Conservation (phyloP, 2,113 vertebrate genomes). For the Forbesichthys papilliferus region DNA sequence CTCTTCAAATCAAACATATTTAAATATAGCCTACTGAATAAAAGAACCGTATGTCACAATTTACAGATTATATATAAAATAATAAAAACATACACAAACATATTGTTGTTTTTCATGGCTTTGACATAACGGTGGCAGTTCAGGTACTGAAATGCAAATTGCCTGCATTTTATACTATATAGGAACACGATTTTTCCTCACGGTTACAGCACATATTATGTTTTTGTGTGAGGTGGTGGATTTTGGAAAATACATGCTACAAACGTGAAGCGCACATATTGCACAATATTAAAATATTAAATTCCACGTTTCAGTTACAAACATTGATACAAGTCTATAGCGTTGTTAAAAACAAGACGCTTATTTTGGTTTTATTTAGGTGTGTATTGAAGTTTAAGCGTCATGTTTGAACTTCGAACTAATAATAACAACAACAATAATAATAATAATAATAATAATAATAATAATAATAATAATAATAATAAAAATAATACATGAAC, state of each 20-base stretch:
- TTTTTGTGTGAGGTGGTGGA: constrained; percentile 18
- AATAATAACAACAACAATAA: constrained; percentile 25
- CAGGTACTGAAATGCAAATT: constrained; percentile 17
- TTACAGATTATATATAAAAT: constrained; percentile 72
- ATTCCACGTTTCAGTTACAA: constrained; percentile 51
- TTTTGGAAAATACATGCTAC: constrained; percentile 20
- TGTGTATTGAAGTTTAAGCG: constrained; percentile 46
- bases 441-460: constrained; percentile 27
- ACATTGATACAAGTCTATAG: constrained; percentile 58
- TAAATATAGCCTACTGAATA: constrained; percentile 28
- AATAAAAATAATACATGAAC: constrained; percentile 28
- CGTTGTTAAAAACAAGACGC: constrained; percentile 35
- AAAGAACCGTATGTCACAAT: constrained; percentile 67
- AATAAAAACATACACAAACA: constrained; percentile 52
- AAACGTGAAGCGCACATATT: constrained; percentile 43
- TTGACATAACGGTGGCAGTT: constrained; percentile 52
- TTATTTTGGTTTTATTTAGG: not conserved
- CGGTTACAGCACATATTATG: constrained; percentile 25
- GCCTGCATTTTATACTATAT: constrained; percentile 30
- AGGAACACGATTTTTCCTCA: constrained; percentile 65
- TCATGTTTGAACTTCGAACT: constrained; percentile 16
- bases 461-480: constrained; percentile 27
- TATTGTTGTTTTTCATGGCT: constrained; percentile 56
- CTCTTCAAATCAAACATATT: constrained; percentile 43
- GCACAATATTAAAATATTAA: constrained; percentile 60